Evolutionary conservation across 1,140 invertebrate species (phyloP).

Genomic region (Caenorhabditis remanei): DNA sequence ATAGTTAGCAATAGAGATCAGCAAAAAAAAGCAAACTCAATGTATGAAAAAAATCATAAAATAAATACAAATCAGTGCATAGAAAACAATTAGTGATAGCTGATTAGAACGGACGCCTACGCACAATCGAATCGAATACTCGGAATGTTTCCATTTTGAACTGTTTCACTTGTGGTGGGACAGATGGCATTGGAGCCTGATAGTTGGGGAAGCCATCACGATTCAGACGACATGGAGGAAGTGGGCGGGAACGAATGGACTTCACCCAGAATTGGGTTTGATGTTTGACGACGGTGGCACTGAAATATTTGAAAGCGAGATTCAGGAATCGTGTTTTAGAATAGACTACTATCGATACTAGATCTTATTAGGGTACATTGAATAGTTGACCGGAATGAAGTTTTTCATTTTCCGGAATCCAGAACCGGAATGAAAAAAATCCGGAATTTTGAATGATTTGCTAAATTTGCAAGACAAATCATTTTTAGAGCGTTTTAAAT

Average conservation of each 20-base stretch:
- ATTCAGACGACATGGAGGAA: slow-evolving; percentile 68
- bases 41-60: neutral
- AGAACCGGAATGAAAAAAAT: too few species aligned
- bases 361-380: neutral
- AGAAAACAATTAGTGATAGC: slow-evolving; percentile 24
- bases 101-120: slow-evolving; percentile 58
- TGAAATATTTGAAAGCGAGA: slow-evolving; percentile 58
- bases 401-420: too few species aligned
- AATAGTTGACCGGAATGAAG: too few species aligned
- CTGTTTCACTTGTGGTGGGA: slow-evolving; percentile 73
- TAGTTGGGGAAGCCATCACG: slow-evolving; percentile 66
- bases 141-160: slow-evolving; percentile 76
- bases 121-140: slow-evolving; percentile 70
- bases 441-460: too few species aligned
- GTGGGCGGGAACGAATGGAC: slow-evolving; percentile 60
- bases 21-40: too few species aligned
- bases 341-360: neutral
- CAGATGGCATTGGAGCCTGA: slow-evolving; percentile 62
- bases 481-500: too few species aligned
- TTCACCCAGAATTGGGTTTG: slow-evolving; percentile 75
- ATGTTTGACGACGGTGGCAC: slow-evolving; percentile 75
- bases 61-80: neutral
- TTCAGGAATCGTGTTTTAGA: neutral
- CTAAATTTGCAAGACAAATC: too few species aligned
- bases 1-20: neutral